These are phyloP conservation scores for Yasuhikotakia modesta DNA, from an alignment of 2,797 vertebrate genomes.

Conservation along the genomic window DNA sequence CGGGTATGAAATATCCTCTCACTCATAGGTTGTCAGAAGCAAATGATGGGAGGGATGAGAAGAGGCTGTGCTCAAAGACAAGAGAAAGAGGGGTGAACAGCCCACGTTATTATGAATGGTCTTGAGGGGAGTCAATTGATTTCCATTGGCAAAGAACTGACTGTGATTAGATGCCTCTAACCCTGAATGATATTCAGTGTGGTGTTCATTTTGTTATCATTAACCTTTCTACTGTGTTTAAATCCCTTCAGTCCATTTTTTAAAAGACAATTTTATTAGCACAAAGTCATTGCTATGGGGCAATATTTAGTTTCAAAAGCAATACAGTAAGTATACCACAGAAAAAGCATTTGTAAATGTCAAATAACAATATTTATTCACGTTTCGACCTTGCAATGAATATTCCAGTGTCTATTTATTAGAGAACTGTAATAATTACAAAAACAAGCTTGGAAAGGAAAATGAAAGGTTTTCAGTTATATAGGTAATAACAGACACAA, in stretches of 20 bases:
- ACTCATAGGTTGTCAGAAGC: constrained; percentile 39
- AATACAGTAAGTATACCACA: constrained; percentile 31
- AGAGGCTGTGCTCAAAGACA: not conserved
- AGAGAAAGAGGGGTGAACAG: no score
- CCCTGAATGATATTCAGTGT: not conserved
- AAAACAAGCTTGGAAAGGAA: constrained; percentile 34
- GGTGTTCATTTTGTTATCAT: constrained; percentile 5
- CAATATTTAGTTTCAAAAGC: constrained; percentile 29
- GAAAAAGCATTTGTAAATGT: constrained; percentile 44
- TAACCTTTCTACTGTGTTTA: not conserved
- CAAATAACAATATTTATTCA: constrained; percentile 37
- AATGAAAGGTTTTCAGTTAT: constrained; percentile 15
- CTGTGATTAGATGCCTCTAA: constrained; percentile 21
- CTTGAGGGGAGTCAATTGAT: constrained; percentile 20
- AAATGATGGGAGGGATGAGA: constrained; percentile 42
- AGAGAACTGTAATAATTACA: constrained; percentile 23
- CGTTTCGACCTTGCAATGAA: constrained; percentile 8
- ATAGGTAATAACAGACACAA: constrained; percentile 22
- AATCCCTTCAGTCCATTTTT: constrained; percentile 6
- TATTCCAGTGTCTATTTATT: constrained; percentile 16
- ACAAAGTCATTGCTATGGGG: constrained; percentile 22
- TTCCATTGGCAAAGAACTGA: constrained; percentile 7
- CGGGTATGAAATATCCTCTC: constrained; percentile 29
- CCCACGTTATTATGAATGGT: constrained; percentile 13
- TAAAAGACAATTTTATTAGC: constrained; percentile 17